Evolutionary conservation across 2,113 vertebrate genomes (phyloP), one percentile per base, ranked within the genome.

Genomic region (Diphyllodes magnificus): DNA sequence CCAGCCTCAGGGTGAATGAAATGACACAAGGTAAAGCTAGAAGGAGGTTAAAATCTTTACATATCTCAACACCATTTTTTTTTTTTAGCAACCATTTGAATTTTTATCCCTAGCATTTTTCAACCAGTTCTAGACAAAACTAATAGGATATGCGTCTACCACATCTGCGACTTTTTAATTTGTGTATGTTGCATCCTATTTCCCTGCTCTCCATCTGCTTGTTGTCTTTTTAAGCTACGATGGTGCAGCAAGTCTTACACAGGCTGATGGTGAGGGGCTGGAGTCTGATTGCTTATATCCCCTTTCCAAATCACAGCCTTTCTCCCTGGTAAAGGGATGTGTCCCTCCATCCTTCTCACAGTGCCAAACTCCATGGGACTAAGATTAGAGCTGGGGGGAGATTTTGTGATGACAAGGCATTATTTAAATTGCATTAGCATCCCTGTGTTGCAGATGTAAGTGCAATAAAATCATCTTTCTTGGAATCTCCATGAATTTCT

Each of bases 81-180:
- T 37, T 65, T 68, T 84, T 94, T 35, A 88, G 7, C 33, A 83
- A 42, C 2, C 0, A 28, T 78, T 65, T 66, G 21, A 90, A 81
- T 83, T 90, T 95, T 90, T 77, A 77, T 73, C 82, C 64, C 50
- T 14, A 31, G 12, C 9, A 40, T 88, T 97, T 92, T 86, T 73
- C 79, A 90, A 73, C 28, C 39, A 70, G 7, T 82, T 86, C 71
- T 35, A 92, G 92, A 90, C 95, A 94, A 84, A 95, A 92, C 92
- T 94, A 96, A 95, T 95, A 95, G 92, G 86, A 94, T 93, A 96
- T 65, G 68, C 6, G 23, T 86, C 94, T 96, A 73, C 92, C 95
- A 94, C 90, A 95, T 94, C 96, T 86, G 85, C 3, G 47, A 81
- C 82, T 94, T 73, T 88, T 94, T 95, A 93, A 94, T 94, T 96